These are phyloP conservation scores for Crocidura indochinensis DNA, from an alignment of 2,797 vertebrate species.

Conservation along the genomic window DNA sequence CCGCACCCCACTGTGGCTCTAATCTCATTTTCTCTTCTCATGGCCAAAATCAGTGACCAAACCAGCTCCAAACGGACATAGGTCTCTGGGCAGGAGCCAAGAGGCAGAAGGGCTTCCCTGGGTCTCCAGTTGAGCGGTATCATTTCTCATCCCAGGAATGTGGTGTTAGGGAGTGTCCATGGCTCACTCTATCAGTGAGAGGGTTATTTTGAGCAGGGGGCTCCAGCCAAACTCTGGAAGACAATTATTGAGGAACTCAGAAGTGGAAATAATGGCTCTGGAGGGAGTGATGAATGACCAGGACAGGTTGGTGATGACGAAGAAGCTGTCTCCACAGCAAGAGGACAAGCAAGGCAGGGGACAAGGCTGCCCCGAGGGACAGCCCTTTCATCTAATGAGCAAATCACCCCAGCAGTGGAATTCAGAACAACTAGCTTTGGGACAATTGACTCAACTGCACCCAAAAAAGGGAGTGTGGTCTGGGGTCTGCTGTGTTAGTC, in stretches of 20 bases:
- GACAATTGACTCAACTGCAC: not conserved
- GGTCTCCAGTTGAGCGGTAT: not conserved
- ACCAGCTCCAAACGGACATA: constrained; percentile 29
- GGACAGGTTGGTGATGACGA: not conserved
- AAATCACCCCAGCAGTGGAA: constrained; percentile 15
- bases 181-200: constrained; percentile 16
- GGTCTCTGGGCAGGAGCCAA: constrained; percentile 18
- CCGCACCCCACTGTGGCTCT: not conserved
- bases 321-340: constrained; percentile 7
- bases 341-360: not conserved
- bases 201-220: not conserved
- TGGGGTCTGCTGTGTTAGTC: not conserved
- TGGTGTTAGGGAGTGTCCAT: constrained; percentile 22
- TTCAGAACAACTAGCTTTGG: not conserved
- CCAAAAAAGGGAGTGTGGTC: not conserved
- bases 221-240: constrained; percentile 67
- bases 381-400: too few relatives aligned
- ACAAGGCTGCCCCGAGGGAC: too few relatives aligned
- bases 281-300: constrained; percentile 56
- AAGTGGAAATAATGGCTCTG: constrained; percentile 75
- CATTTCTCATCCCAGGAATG: not conserved
- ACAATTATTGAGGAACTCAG: constrained; percentile 72
- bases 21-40: constrained; percentile 31
- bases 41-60: constrained; percentile 1
- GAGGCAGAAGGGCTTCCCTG: not conserved